Conservation (phyloP, 2,113 vertebrate species). For the Heterochromis multidens region DNA sequence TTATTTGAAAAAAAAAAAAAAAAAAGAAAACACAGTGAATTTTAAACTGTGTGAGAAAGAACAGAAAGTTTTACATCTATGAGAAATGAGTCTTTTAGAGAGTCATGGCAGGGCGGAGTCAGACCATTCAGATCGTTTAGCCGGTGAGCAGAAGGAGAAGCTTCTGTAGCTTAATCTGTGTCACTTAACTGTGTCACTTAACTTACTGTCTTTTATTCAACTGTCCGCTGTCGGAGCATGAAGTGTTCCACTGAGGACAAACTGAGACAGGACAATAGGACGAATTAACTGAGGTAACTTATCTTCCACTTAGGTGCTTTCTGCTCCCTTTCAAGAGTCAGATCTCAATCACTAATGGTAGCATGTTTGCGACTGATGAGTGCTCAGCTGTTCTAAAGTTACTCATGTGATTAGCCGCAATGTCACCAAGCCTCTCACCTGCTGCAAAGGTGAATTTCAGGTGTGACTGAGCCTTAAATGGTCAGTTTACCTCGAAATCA, state of each 20-base stretch:
- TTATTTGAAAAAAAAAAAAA: no score
- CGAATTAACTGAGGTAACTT: no score
- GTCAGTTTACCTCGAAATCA: not conserved
- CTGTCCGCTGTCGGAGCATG: no score
- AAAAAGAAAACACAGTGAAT: no score
- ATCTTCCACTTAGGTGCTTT: not conserved
- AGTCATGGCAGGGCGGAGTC: not conserved
- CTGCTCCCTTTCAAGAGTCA: not conserved
- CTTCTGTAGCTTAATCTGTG: accelerated
- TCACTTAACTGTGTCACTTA: no score
- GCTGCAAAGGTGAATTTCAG: not conserved
- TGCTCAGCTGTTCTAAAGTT: not conserved
- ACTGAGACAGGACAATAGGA: no score
- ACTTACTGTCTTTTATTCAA: not conserved
- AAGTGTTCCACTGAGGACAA: no score
- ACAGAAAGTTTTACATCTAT: not conserved
- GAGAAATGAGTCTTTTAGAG: not conserved
- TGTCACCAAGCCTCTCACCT: not conserved
- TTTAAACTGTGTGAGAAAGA: not conserved
- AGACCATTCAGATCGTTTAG: accelerated
- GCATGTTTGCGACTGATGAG: not conserved
- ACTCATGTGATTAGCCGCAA: not conserved
- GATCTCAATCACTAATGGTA: not conserved
- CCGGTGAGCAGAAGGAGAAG: not conserved
- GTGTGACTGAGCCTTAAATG: not conserved